A percentile compares a stretch with the other conserved stretches of the same genome.
phyloP scores from a whole-genome alignment of 1,140 invertebrate species.

The Andricus grossulariae region DNA sequence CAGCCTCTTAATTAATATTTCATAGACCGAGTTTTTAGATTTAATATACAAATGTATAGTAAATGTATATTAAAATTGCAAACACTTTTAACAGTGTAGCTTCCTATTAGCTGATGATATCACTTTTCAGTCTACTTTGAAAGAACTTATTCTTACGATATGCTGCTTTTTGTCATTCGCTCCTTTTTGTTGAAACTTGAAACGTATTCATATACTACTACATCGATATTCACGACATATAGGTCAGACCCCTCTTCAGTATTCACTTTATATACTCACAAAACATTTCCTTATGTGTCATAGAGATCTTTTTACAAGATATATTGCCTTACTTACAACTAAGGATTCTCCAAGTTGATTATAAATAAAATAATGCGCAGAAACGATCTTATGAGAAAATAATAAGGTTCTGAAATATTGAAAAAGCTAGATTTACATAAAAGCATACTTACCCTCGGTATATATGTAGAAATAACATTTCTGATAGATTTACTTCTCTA shows the following conservation, averaged over 20 bases:
- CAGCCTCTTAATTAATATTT: too few species aligned
- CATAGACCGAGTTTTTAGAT: too few species aligned
- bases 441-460: background rate
- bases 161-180: background rate
- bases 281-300: background rate
- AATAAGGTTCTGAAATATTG: background rate
- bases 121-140: background rate
- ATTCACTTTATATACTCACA: conserved; percentile 4
- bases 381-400: background rate
- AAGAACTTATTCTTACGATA: background rate
- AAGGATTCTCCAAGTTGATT: conserved; percentile 18
- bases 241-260: conserved; percentile 11
- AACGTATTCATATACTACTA: background rate
- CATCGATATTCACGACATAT: conserved; percentile 23
- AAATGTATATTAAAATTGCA: too few species aligned
- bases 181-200: background rate
- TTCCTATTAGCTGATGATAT: background rate
- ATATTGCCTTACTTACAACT: conserved; percentile 11
- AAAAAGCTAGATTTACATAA: background rate
- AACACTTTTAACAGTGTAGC: too few species aligned
- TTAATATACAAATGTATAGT: too few species aligned
- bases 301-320: conserved; percentile 6
- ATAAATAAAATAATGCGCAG: conserved; percentile 11
- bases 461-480: background rate
- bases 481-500: background rate